Percentiles rank a stretch among this genome's conserved stretches.
Conservation (phyloP, 2,113 vertebrate species). For the Microcebus jonahi region DNA sequence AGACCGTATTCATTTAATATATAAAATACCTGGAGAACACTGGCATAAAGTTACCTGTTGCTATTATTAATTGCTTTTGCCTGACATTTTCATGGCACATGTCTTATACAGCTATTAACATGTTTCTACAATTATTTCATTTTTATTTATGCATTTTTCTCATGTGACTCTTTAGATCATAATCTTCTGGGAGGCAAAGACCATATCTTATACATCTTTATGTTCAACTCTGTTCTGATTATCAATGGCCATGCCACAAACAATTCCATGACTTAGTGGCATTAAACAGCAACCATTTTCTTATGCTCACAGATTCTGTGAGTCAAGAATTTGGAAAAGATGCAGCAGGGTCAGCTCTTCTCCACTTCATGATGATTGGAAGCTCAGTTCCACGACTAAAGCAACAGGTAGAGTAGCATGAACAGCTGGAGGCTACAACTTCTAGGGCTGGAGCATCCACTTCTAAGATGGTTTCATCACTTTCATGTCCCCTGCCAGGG, state of each 20-base stretch:
- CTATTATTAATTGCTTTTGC: slow-evolving; percentile 3
- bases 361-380: background rate
- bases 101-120: background rate
- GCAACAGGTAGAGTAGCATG: background rate
- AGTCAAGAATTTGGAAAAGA: background rate
- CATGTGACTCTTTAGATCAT: background rate
- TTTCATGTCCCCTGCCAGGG: background rate
- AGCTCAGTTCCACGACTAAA: background rate
- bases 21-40: background rate
- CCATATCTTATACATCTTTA: background rate
- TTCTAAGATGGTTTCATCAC: background rate
- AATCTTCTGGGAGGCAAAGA: background rate
- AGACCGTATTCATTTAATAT: background rate
- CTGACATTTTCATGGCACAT: background rate
- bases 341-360: background rate
- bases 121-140: background rate
- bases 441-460: background rate
- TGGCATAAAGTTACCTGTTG: background rate
- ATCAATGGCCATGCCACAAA: background rate
- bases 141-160: slow-evolving; percentile 28
- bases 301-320: background rate
- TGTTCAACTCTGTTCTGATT: background rate
- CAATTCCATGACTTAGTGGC: background rate
- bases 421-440: background rate
- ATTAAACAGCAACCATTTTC: background rate